Conservation (phyloP, 2,113 vertebrate species). For the Cisticola juncidis region DNA sequence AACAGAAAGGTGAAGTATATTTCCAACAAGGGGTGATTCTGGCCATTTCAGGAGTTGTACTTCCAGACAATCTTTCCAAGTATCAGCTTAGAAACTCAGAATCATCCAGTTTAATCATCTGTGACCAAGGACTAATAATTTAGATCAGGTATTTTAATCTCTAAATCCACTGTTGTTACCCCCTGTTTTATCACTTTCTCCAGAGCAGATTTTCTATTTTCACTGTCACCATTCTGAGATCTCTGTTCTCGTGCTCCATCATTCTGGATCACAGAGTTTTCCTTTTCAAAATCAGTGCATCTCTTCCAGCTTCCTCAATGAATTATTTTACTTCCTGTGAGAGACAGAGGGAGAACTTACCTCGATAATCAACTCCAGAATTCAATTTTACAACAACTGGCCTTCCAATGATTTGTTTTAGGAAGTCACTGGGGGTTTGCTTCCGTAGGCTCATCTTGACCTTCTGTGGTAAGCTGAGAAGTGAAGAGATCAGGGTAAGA, state of each 20-base stretch:
- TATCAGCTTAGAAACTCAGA: background rate
- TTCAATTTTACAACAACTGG: conserved; percentile 98
- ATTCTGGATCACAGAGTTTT: background rate
- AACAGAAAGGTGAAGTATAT: background rate
- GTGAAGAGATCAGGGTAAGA: background rate
- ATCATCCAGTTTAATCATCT: background rate
- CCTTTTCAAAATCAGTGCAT: background rate
- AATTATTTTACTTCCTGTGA: background rate
- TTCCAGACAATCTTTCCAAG: background rate
- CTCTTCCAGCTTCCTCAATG: background rate
- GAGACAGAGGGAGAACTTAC: conserved; percentile 66
- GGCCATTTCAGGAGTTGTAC: background rate
- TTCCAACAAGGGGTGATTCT: background rate
- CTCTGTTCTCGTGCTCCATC: background rate
- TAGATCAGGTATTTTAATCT: background rate
- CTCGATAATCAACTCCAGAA: conserved; percentile 98
- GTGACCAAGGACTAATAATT: background rate
- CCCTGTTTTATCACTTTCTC: background rate
- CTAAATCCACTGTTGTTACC: background rate
- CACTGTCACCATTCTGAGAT: background rate
- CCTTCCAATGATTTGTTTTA: conserved; percentile 98
- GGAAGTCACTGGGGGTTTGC: conserved; percentile 96
- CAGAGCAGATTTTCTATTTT: background rate
- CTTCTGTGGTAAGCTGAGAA: conserved; percentile 7
- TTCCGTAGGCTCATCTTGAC: conserved; percentile 93